Evolutionary conservation across 2,113 vertebrate genomes (phyloP), one percentile per base, ranked within the genome.

Genomic region (Megaceryle torquata): DNA sequence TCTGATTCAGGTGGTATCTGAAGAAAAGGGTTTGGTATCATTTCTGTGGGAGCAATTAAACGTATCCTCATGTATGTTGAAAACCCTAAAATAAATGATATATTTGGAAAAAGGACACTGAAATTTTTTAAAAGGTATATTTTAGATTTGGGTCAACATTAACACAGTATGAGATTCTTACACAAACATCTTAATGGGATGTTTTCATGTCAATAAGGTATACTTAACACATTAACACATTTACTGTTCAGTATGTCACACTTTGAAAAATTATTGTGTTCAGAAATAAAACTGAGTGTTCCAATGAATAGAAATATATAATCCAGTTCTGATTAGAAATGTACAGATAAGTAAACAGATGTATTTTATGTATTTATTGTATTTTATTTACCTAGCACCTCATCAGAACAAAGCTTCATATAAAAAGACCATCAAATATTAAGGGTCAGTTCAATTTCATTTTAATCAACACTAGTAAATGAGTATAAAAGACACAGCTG

Each of bases 151-250:
- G 15, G 20, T 69, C 26, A 63, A 25, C 8, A 4, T 24, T 29
- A 59, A 35, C 8, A 37, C 1, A 1, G 10, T 63, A 3, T 16
- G 37, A 63, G 9, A 46, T 21, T 44, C 61, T 29, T 85, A 17
- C 6, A n/a, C 8, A 9, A 68, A 3, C 6, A 17, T 46, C 10
- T 64, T 5, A 21, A 24, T 5, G 5, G 8, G 7, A 43, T 2
- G 31, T 70, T 46, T 46, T 46, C 44, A 20, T 46, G 44, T 8
- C 16, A 46, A 46, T 46, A 46, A 46, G 18, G 43, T 20, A 21
- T 35, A 46, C 5, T 12, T 46, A 25, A 68, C 31, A 54, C 3
- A 24, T 0, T 1, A 41, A 41, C 39, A 41, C 39, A 10, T 63
- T 77, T 25, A 37, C 5, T 24, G 4, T 37, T 60, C 4, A 56